A percentile compares a stretch with the other conserved stretches of the same genome.
Conservation (phyloP, 30 jellyfish, hydroid and myxozoan genomes). For the Catostylus mosaicus region DNA sequence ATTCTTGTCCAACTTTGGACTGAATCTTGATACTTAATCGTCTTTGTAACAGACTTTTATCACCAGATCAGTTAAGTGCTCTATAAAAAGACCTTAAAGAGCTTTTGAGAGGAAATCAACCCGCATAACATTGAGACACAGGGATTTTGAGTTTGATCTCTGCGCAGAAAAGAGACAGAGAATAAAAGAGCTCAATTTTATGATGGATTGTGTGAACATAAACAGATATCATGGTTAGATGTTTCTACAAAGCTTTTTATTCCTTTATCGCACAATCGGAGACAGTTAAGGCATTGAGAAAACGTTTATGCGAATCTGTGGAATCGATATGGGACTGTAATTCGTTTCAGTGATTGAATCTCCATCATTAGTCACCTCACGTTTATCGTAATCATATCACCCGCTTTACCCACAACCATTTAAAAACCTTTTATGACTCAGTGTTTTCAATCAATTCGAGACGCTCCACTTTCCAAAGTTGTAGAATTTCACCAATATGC, state of each 20-base stretch:
- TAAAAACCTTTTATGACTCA: too few species aligned
- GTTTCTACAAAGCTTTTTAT: too few species aligned
- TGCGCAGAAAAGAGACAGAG: neutral
- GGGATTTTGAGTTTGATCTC: neutral
- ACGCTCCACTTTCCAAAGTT: neutral
- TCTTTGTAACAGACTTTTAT: neutral
- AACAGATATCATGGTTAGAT: too few species aligned
- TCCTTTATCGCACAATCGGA: neutral
- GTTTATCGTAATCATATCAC: neutral
- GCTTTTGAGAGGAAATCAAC: neutral
- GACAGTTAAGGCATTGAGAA: conserved; percentile 4
- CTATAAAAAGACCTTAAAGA: neutral
- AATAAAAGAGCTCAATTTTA: neutral
- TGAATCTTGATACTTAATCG: too few species aligned
- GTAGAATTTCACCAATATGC: neutral
- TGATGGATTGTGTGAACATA: neutral
- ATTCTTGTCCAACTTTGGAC: too few species aligned
- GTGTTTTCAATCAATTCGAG: too few species aligned
- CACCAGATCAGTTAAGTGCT: neutral
- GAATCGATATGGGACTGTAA: neutral
- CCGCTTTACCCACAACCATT: neutral
- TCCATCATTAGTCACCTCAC: neutral
- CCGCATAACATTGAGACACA: neutral
- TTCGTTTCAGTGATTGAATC: neutral
- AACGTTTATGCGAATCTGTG: neutral